Evolutionary conservation across 2,113 vertebrate genomes (phyloP).

Genomic region (Notechis scutatus): DNA sequence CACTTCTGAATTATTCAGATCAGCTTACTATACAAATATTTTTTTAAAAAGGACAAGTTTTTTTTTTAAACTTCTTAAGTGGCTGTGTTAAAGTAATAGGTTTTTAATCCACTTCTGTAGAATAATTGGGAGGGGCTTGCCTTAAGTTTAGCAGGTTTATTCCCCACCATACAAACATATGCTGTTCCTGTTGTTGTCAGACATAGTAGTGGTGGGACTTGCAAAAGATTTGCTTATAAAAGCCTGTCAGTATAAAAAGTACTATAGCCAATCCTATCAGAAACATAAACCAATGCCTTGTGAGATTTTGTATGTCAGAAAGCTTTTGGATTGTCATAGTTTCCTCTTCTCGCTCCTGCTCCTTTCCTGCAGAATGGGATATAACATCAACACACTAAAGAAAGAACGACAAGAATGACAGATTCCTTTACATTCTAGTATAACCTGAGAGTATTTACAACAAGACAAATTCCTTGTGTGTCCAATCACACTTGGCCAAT

Average conservation of each 20-base stretch:
- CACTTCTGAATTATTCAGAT: background rate
- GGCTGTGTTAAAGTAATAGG: background rate
- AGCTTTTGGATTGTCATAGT: background rate
- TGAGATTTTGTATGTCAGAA: background rate
- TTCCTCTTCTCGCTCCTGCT: background rate
- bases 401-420: background rate
- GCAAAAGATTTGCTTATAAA: background rate
- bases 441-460: no score
- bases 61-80: background rate
- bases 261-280: background rate
- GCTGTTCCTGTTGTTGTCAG: background rate
- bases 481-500: no score
- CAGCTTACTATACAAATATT: background rate
- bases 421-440: background rate
- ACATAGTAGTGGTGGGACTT: background rate
- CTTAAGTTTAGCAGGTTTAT: background rate
- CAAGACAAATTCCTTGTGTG: no score
- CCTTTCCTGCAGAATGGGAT: background rate
- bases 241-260: background rate
- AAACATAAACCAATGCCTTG: background rate
- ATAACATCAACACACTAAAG: background rate
- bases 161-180: background rate
- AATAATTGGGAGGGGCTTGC: background rate
- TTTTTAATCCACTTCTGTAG: background rate
- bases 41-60: background rate